Evolutionary conservation across 1,140 invertebrate species (phyloP).

Genomic region (Amphibalanus amphitrite): DNA sequence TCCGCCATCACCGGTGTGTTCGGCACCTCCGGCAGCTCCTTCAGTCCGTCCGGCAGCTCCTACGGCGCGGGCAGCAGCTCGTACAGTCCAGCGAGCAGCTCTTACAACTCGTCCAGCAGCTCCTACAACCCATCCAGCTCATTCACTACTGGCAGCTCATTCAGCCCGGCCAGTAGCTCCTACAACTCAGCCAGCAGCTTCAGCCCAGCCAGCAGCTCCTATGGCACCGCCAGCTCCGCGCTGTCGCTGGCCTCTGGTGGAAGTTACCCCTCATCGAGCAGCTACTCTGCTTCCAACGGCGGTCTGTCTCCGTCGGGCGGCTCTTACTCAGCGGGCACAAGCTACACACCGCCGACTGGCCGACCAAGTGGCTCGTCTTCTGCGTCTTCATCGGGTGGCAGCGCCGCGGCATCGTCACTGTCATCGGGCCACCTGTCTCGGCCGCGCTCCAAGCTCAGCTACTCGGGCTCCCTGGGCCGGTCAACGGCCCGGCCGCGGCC

Average conservation of each 20-base stretch:
- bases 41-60: not conserved
- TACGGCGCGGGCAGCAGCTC: too few species aligned
- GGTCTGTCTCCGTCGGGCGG: not conserved
- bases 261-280: not conserved
- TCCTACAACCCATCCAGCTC: too few species aligned
- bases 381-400: not conserved
- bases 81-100: too few species aligned
- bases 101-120: too few species aligned
- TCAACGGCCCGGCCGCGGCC: not conserved
- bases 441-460: not conserved
- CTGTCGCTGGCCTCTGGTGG: not conserved
- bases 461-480: not conserved
- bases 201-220: too few species aligned
- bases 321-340: not conserved
- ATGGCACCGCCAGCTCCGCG: too few species aligned
- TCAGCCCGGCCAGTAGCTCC: too few species aligned
- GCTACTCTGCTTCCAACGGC: not conserved
- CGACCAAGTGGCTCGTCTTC: not conserved
- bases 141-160: too few species aligned
- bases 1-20: too few species aligned
- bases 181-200: too few species aligned
- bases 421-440: not conserved
- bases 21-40: too few species aligned
- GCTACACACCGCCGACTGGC: not conserved
- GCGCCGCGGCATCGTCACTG: too few species aligned